A percentile compares a stretch with the other conserved stretches of the same genome.
Evolutionary conservation across 2,888 invertebrate genomes (phyloP).

Genomic region (Pandemis heparana): DNA sequence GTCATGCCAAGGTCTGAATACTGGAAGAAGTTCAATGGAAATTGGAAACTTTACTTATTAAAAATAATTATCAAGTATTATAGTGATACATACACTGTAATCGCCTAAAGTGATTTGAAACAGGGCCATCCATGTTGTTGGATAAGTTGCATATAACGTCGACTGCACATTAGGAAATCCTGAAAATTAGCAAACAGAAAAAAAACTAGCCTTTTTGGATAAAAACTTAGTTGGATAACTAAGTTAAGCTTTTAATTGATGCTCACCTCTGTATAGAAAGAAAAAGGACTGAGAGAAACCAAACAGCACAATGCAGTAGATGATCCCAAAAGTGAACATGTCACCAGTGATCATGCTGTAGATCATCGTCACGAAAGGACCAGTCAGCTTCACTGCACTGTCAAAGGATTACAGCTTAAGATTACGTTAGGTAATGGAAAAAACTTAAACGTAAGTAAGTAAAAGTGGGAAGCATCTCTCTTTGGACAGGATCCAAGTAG

Average conservation of each 20-base stretch:
- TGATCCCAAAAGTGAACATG: constrained; percentile 99
- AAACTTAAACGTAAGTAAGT: not conserved
- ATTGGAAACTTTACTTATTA: not conserved
- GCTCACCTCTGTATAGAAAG: constrained; percentile 94
- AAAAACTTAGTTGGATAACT: too few species aligned
- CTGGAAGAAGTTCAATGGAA: constrained; percentile 80
- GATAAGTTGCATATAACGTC: constrained; percentile 93
- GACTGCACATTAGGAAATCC: constrained; percentile 93
- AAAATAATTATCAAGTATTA: not conserved
- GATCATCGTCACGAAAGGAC: constrained; percentile 99
- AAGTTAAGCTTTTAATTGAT: not conserved
- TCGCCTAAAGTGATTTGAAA: constrained; percentile 99
- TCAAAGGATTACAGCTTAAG: not conserved
- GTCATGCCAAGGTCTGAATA: constrained; percentile 96
- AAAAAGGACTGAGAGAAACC: constrained; percentile 98
- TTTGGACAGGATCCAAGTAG: too few species aligned
- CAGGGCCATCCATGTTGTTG: constrained; percentile 98
- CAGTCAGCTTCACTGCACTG: constrained; percentile 97
- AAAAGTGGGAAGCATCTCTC: too few species aligned
- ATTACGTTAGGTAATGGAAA: not conserved
- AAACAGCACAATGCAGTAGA: constrained; percentile 96
- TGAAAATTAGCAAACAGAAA: constrained; percentile 50
- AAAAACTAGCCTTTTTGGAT: not conserved
- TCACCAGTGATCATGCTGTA: constrained; percentile 99
- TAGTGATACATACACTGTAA: constrained; percentile 92